phyloP scores from a whole-genome alignment of 2,888 invertebrate species.

The Lypha dubia region DNA sequence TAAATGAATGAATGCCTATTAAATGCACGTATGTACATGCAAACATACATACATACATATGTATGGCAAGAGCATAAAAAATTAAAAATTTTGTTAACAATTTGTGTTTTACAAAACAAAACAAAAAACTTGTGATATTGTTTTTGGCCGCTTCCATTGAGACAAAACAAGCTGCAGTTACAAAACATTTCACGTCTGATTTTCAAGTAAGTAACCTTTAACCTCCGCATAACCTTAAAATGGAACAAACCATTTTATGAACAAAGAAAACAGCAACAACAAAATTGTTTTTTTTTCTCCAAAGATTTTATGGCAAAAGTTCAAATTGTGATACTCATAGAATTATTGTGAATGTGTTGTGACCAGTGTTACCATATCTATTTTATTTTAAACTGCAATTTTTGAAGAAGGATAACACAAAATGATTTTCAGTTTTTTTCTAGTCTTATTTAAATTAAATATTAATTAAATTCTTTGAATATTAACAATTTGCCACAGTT shows the following conservation, averaged over 20 bases:
- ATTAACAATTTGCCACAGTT: no score
- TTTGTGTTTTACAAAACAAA: not conserved
- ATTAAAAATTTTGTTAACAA: not conserved
- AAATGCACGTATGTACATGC: no score
- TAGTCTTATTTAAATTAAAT: no score
- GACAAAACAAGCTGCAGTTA: not conserved
- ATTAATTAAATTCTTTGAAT: no score
- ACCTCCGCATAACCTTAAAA: constrained; percentile 62
- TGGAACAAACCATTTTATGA: not conserved
- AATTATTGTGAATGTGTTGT: not conserved
- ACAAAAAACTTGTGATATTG: constrained; percentile 43
- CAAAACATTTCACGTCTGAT: not conserved
- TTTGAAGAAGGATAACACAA: no score
- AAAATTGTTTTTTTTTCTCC: not conserved
- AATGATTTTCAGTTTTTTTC: no score
- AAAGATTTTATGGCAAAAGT: not conserved
- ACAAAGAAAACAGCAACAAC: not conserved
- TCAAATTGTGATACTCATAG: not conserved
- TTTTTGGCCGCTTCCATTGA: constrained; percentile 6
- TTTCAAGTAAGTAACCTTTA: constrained; percentile 63
- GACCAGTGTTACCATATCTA: no score
- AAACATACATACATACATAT: not conserved
- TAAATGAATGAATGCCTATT: not conserved
- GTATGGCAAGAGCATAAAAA: not conserved
- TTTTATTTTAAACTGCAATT: no score